Evolutionary conservation across 2,888 invertebrate species (phyloP), one percentile per base, ranked within the genome.

Genomic region (Thereva unica): DNA sequence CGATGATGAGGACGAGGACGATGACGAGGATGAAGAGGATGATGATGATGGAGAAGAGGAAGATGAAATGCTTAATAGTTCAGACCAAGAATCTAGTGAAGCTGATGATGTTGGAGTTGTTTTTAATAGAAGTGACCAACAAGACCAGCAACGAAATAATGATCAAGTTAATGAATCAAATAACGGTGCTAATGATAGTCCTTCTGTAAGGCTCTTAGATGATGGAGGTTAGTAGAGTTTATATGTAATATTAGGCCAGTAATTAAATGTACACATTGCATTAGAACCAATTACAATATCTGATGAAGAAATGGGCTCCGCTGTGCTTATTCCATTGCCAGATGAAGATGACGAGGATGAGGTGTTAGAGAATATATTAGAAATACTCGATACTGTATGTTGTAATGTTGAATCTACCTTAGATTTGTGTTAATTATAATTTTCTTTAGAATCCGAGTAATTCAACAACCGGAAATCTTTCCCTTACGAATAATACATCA

Each of bases 331-430:
- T 9, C 66, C 66, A 45, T 44, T 70, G 9, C 68, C 66, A 9
- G 45, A 34, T n/a, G 63, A 64, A 4, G 67, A 69, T 44, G 59
- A 69, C 66, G 67, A 69, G 52, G 71, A 68, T 37, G 69, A 68
- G 23, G 70, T 68, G 34, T 63, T 69, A 10, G 69, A 66, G 8
- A 66, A 66, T n/a, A 67, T 70, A 38, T 49, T 70, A 10, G 67
- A 70, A 37, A 67, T 70, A 10, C 49, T 68, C 9, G 64, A 66
- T 53, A 9, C 4, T 10, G 9, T n/a, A 44, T 44, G 44, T 44
- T 44, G 9, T 10, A 44, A 8, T 44, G 44, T 4, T 7, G 44
- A 4, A 44, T 23, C 1, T 23, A 23, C 23, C 23, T 23, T 23
- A 2, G 23, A 23, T 23, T 23, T 23, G 23, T 23, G 1, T 23